Conservation (phyloP, 2,888 invertebrate species). For the Nephrotoma guestfalica region DNA sequence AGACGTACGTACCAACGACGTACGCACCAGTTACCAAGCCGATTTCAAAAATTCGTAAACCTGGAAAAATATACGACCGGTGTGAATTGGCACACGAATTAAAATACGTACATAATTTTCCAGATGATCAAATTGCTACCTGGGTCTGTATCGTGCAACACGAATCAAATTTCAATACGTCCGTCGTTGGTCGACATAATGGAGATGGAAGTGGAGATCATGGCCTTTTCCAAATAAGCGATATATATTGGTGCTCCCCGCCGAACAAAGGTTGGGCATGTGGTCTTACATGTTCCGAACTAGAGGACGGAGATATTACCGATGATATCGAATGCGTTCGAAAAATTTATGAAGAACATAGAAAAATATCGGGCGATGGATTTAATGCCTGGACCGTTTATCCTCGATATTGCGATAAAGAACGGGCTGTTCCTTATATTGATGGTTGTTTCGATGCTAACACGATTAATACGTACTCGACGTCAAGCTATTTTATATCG, state of each 20-base stretch:
- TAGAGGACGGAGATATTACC: slow-evolving; percentile 50
- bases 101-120: slow-evolving; percentile 37
- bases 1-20: not conserved
- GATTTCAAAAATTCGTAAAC: not conserved
- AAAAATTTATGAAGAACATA: slow-evolving; percentile 47
- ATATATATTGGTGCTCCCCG: slow-evolving; percentile 48
- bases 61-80: slow-evolving; percentile 39
- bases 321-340: slow-evolving; percentile 54
- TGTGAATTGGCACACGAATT: slow-evolving; percentile 59
- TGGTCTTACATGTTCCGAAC: slow-evolving; percentile 40
- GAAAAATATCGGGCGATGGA: slow-evolving; percentile 49
- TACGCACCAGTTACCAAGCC: not conserved
- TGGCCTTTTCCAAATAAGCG: slow-evolving; percentile 57
- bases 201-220: slow-evolving; percentile 38
- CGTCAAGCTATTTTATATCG: not conserved
- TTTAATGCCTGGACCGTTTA: slow-evolving; percentile 37
- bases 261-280: slow-evolving; percentile 42
- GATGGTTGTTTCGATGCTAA: slow-evolving; percentile 15
- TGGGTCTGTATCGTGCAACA: slow-evolving; percentile 61
- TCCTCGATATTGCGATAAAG: slow-evolving; percentile 18
- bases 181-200: slow-evolving; percentile 35
- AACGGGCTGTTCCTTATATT: slow-evolving; percentile 8
- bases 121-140: slow-evolving; percentile 39
- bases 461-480: not conserved
- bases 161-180: slow-evolving; percentile 53